Conservation (phyloP, 2,888 invertebrate species). For the Lycaena phlaeas region DNA sequence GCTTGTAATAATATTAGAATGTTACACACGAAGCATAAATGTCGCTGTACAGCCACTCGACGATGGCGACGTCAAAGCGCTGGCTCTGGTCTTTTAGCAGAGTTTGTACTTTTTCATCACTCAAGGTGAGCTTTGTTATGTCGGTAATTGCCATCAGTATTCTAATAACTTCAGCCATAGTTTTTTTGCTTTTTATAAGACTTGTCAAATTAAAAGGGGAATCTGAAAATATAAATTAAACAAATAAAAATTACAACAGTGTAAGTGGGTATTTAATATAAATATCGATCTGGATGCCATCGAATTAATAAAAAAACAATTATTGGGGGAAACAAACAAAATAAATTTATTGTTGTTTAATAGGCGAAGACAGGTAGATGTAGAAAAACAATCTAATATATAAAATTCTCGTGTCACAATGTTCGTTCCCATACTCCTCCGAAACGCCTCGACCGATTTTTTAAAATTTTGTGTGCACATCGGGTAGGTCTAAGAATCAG, state of each 20-base stretch:
- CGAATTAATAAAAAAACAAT: no score
- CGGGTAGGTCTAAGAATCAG: no score
- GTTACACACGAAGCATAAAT: slow-evolving; percentile 17
- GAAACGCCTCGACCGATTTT: no score
- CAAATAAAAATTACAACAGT: background rate
- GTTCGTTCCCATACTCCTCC: no score
- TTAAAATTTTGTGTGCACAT: no score
- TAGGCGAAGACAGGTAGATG: no score
- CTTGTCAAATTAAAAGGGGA: background rate
- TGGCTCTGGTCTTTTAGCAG: slow-evolving; percentile 27
- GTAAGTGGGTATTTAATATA: no score
- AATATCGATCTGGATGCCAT: no score
- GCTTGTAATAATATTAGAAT: background rate
- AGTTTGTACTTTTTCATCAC: slow-evolving; percentile 12
- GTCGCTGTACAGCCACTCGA: slow-evolving; percentile 38
- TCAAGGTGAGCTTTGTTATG: background rate
- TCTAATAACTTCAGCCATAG: background rate
- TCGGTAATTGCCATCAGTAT: background rate
- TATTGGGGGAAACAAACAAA: no score
- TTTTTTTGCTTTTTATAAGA: background rate
- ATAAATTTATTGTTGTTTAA: no score
- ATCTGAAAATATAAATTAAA: background rate
- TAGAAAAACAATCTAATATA: no score
- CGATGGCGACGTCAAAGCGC: slow-evolving; percentile 35
- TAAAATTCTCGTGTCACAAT: no score